Conservation (phyloP, 2,888 invertebrate genomes). For the Cheilosia soror region DNA sequence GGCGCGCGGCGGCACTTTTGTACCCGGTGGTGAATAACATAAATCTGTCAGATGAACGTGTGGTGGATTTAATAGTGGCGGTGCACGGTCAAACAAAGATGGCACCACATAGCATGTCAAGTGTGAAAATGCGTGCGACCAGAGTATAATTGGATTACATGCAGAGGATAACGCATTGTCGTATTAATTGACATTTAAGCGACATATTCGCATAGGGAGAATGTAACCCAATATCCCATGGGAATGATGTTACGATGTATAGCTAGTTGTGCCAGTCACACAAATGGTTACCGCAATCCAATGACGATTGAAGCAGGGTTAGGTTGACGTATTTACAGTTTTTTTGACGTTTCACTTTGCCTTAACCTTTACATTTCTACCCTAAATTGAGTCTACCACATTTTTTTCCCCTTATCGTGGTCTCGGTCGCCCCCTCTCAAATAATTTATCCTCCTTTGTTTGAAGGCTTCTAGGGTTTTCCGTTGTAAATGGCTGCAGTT, state of each 20-base stretch:
- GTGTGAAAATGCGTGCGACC: slow-evolving; percentile 73
- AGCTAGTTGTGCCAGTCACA: neutral
- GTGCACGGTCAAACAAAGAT: slow-evolving; percentile 68
- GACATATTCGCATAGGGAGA: slow-evolving; percentile 22
- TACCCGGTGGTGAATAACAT: slow-evolving; percentile 66
- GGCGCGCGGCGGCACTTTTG: slow-evolving; percentile 58
- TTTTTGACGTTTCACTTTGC: slow-evolving; percentile 29
- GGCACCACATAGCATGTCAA: slow-evolving; percentile 67
- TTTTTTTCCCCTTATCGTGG: neutral
- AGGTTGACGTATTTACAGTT: slow-evolving; percentile 52
- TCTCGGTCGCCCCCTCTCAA: slow-evolving; percentile 14
- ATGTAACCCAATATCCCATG: slow-evolving; percentile 21
- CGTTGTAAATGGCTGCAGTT: slow-evolving; percentile 17
- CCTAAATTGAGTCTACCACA: slow-evolving; percentile 29
- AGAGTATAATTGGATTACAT: slow-evolving; percentile 62
- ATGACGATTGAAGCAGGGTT: slow-evolving; percentile 57
- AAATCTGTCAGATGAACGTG: slow-evolving; percentile 73
- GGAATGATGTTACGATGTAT: neutral
- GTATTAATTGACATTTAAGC: slow-evolving; percentile 69
- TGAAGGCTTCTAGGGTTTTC: slow-evolving; percentile 5
- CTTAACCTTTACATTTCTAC: slow-evolving; percentile 38
- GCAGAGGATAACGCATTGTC: slow-evolving; percentile 57
- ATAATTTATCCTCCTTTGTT: slow-evolving; percentile 1
- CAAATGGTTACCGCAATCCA: slow-evolving; percentile 49
- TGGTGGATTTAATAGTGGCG: slow-evolving; percentile 73